Evolutionary conservation across 2,113 vertebrate species (phyloP).

Genomic region (Elephas maximus): DNA sequence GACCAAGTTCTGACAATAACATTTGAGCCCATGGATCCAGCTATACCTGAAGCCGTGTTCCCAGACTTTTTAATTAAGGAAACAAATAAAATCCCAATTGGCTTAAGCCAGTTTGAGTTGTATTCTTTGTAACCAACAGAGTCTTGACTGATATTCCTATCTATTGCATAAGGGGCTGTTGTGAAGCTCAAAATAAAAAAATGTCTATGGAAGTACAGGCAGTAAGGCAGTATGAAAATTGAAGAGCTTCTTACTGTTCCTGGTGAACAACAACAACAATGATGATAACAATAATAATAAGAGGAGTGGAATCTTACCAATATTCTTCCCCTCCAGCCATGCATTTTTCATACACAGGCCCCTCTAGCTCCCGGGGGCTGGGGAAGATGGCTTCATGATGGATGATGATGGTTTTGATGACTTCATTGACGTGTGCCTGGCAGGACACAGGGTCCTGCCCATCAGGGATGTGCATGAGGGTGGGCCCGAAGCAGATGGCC

Average conservation of each 20-base stretch:
- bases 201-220: neutral
- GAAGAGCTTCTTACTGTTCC: neutral
- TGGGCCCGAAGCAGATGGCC: constrained; percentile 99
- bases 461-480: constrained; percentile 98
- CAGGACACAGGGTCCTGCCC: constrained; percentile 98
- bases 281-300: neutral
- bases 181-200: constrained; percentile 9
- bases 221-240: neutral
- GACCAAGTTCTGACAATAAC: neutral
- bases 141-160: neutral
- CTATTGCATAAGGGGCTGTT: neutral
- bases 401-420: constrained; percentile 98
- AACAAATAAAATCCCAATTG: neutral
- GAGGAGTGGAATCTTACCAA: constrained; percentile 91
- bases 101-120: neutral
- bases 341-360: constrained; percentile 98
- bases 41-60: neutral
- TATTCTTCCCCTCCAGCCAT: constrained; percentile 99
- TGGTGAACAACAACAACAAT: neutral
- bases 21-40: neutral
- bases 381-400: constrained; percentile 98
- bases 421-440: constrained; percentile 98
- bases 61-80: neutral
- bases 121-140: neutral
- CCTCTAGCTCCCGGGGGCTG: constrained; percentile 94